Evolutionary conservation across 1,140 invertebrate species (phyloP).

Genomic region (Drosophila lini): DNA sequence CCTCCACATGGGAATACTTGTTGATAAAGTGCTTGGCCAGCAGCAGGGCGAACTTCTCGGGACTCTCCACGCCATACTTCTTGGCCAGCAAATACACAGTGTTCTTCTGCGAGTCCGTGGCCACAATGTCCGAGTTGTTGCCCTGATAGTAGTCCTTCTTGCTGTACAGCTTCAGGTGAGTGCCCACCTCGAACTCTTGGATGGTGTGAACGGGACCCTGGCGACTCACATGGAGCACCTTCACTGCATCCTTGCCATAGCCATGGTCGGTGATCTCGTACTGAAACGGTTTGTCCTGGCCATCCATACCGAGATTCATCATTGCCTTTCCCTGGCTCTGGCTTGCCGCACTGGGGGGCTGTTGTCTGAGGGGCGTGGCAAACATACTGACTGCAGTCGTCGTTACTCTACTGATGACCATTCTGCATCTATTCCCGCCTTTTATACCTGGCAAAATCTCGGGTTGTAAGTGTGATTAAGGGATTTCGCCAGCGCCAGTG

Average conservation of each 20-base stretch:
- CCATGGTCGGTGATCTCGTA: conserved; percentile 88
- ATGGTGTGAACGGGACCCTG: conserved; percentile 88
- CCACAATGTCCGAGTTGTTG: conserved; percentile 90
- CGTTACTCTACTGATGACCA: conserved; percentile 23
- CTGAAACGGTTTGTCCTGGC: conserved; percentile 36
- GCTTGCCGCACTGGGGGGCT: conserved; percentile 1
- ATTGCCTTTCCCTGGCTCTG: background rate
- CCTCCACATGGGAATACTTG: conserved; percentile 89
- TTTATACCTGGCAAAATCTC: conserved; percentile 16
- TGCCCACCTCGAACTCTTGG: conserved; percentile 90
- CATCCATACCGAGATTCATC: conserved; percentile 4
- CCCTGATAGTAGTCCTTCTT: conserved; percentile 87
- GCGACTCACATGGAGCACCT: conserved; percentile 88
- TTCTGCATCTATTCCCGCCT: background rate
- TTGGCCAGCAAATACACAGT: conserved; percentile 92
- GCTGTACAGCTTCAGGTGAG: conserved; percentile 88
- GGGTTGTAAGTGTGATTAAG: background rate
- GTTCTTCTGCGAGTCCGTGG: conserved; percentile 93
- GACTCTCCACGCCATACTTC: conserved; percentile 89
- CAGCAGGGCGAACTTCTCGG: conserved; percentile 90
- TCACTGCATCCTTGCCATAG: conserved; percentile 91
- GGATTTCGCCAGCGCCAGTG: background rate
- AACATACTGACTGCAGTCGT: conserved; percentile 39
- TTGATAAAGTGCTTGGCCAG: conserved; percentile 90
- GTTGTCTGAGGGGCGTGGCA: conserved; percentile 47